Evolutionary conservation across 2,797 vertebrate genomes (phyloP), one percentile per base, ranked within the genome.

Genomic region (Enteromius trimaculatus): DNA sequence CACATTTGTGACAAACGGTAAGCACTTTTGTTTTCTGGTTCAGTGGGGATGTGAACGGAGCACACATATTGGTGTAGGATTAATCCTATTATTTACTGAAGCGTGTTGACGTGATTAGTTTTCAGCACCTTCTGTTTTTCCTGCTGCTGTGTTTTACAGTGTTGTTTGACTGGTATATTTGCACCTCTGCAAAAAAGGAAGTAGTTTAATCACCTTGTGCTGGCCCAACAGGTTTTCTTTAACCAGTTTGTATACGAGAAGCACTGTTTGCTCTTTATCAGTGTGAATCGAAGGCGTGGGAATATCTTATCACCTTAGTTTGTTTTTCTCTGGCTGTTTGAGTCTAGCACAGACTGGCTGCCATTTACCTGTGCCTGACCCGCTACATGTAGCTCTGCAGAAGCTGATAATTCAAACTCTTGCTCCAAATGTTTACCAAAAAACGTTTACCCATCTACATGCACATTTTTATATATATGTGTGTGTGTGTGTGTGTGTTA

Each of bases 1-100:
- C 93, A 92, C 93, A 23, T 97, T 97, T 89, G 89, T 89, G 89
- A 93, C 94, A 6, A 90, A 93, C 19, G 96, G 96, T 97, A 95
- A 97, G 96, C 16, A 69, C 37, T 31, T 77, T 64, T 23, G 47
- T 69, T 49, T 44, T 14, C 6, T 37, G 51, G 31, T 64, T 74
- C 19, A 66, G n/a, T 68, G 31, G 4, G 31, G 51, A 69, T 80
- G n/a, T 39, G 51, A 79, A 69, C 14, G 16, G 60, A 66, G 42
- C n/a, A 17, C 55, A 72, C 60, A 64, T 21, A 31, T 31, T 51
- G 44, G 55, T 51, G 31, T 51, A 47, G 60, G 16, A 64, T 58
- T 80, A 79, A 79, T 75, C 69, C 47, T 34, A 37, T 72, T 79
- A 84, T 65, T 66, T 80, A 23, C 34, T 70, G 82, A 6, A 53